phyloP scores from a whole-genome alignment of 2,797 vertebrate genomes.

The Melopsittacus undulatus region DNA sequence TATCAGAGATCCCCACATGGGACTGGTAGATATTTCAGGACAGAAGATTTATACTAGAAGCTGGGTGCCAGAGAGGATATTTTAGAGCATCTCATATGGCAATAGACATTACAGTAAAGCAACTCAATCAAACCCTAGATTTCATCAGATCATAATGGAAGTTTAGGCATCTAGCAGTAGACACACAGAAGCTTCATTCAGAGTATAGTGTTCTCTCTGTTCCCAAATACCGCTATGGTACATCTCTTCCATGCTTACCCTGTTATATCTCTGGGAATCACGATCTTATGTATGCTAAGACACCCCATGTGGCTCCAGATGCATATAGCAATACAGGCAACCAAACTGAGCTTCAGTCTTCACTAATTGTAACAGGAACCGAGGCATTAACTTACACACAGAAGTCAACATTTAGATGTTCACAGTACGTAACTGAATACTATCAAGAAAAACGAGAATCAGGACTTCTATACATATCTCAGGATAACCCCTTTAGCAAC shows the following conservation, averaged over 20 bases:
- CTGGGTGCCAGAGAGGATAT: not conserved
- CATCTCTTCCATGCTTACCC: not conserved
- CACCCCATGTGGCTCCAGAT: not conserved
- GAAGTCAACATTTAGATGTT: not conserved
- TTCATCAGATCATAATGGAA: not conserved
- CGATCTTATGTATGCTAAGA: not conserved
- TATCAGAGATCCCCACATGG: not conserved
- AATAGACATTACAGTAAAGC: not conserved
- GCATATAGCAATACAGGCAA: not conserved
- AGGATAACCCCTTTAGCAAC: not conserved
- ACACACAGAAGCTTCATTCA: not conserved
- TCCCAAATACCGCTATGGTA: not conserved
- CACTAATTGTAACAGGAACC: accelerated
- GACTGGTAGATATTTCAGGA: not conserved
- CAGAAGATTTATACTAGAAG: not conserved
- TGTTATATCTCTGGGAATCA: not conserved
- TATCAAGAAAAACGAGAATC: not conserved
- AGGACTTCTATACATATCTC: not conserved
- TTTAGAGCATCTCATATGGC: not conserved
- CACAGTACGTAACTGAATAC: not conserved
- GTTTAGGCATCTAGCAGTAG: not conserved
- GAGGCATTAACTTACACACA: not conserved
- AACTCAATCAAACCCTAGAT: not conserved
- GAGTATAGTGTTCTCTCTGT: not conserved
- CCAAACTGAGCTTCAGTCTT: not conserved